Conservation (phyloP, 2,888 invertebrate species). For the Apamea monoglypha region DNA sequence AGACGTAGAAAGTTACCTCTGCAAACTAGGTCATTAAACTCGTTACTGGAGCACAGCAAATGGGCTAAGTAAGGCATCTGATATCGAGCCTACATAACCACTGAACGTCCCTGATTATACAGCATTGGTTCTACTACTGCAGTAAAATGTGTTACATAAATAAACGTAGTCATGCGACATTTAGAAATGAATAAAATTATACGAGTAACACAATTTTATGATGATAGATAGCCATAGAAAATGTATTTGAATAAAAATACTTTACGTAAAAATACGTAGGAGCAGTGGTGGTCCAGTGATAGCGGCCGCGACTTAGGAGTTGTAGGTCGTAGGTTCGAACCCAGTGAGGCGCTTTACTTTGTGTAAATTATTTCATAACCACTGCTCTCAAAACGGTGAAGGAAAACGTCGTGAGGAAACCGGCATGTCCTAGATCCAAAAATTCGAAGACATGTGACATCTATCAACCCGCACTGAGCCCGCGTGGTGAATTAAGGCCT, state of each 20-base stretch:
- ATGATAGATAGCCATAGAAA: background rate
- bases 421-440: no score
- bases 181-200: slow-evolving; percentile 29
- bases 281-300: no score
- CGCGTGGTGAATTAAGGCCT: no score
- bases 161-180: slow-evolving; percentile 35
- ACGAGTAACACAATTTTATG: background rate
- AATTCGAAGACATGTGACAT: no score
- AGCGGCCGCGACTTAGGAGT: no score
- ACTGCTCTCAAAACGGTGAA: no score
- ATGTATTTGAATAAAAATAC: background rate
- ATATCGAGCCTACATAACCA: slow-evolving; percentile 14
- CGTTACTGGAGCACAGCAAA: slow-evolving; percentile 22
- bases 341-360: no score
- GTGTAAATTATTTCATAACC: no score
- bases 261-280: no score
- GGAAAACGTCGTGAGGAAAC: no score
- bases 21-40: slow-evolving; percentile 31
- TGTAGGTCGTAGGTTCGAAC: no score
- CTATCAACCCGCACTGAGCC: no score
- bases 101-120: slow-evolving; percentile 13
- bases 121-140: slow-evolving; percentile 7
- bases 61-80: background rate
- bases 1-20: slow-evolving; percentile 1
- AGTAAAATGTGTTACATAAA: slow-evolving; percentile 38